Evolutionary conservation across 2,797 vertebrate species (phyloP).

Genomic region (Hypotaenidia okinawae): DNA sequence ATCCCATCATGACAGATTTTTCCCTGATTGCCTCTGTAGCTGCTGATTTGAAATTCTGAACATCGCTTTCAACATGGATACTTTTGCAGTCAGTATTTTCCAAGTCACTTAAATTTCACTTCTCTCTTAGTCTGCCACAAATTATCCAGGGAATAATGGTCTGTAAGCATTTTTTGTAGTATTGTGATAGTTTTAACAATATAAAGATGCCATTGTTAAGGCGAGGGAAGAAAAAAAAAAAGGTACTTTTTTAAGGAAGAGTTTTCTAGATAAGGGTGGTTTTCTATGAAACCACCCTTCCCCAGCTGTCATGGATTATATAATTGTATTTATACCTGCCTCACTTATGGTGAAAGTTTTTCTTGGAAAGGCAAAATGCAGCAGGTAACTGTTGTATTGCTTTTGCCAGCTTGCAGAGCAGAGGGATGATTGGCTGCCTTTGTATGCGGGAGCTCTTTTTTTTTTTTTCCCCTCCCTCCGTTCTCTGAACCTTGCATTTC

Average conservation of each 20-base stretch:
- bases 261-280: not conserved
- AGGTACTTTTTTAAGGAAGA: accelerated
- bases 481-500: not conserved
- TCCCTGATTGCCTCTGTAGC: not conserved
- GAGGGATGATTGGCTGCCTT: not conserved
- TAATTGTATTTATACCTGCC: not conserved
- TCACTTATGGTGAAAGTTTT: not conserved
- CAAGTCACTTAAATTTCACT: not conserved
- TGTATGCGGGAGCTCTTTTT: not conserved
- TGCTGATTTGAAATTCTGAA: not conserved
- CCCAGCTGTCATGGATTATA: not conserved
- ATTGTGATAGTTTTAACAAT: not conserved
- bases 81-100: not conserved
- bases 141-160: not conserved
- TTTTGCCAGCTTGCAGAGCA: not conserved
- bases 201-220: accelerated
- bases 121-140: not conserved
- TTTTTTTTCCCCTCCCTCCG: no score
- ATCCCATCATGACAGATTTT: not conserved
- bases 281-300: not conserved
- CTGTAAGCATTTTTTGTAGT: not conserved
- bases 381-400: not conserved
- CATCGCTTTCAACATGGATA: not conserved
- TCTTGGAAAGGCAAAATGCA: not conserved
- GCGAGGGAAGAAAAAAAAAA: not conserved